Base-by-base conservation (phyloP, 2,113 vertebrate genomes). In the Gambusia affinis region DNA sequence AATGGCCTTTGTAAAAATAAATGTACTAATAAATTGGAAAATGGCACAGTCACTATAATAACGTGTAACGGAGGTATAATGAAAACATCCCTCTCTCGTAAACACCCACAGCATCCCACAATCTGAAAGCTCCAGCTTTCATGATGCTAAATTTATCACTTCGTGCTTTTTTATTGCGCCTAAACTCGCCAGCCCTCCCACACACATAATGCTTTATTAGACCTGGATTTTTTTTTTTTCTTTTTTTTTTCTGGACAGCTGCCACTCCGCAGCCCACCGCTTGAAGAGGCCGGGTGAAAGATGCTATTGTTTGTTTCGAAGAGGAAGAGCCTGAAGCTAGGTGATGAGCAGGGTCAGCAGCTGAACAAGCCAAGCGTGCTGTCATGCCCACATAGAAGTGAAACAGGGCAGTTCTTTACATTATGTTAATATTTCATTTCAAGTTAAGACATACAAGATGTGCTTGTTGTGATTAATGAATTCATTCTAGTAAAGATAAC, bases 281-380 rank as follows among this genome's bases (percentile, higher is more conserved):
- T 64, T 19, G 14, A 63, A 80, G 70, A 80, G 72, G 78, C 75
- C 63, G 73, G 79, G 72, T 79, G 64, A 92, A 84, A 87, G 66
- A 85, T 86, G 72, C 80, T 78, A 82, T 92, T 92, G 89, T 90
- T 87, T 89, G 83, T 77, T 79, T 73, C 22, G 68, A 82, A 68
- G 44, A 89, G 80, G 73, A 67, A 83, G 74, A 81, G 80, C 88
- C 81, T 74, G 82, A 75, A 90, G 88, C 79, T 61, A 75, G 73
- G 83, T 88, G 89, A 86, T 83, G 91, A 82, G 86, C 65, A 63
- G 82, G 89, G 85, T 90, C 87, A 85, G 78, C 78, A 72, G 80
- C 82, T 78, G 85, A 91, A 85, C 82, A 86, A 87, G 85, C 83
- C 84, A 69, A 87, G 79, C 75, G 44, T 80, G 76, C 78, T 80